A percentile compares a stretch with the other conserved stretches of the same genome.
Evolutionary conservation across 92 coral and sea anemone genomes (phyloP).

Genomic region (Isaurus tuberculatus): DNA sequence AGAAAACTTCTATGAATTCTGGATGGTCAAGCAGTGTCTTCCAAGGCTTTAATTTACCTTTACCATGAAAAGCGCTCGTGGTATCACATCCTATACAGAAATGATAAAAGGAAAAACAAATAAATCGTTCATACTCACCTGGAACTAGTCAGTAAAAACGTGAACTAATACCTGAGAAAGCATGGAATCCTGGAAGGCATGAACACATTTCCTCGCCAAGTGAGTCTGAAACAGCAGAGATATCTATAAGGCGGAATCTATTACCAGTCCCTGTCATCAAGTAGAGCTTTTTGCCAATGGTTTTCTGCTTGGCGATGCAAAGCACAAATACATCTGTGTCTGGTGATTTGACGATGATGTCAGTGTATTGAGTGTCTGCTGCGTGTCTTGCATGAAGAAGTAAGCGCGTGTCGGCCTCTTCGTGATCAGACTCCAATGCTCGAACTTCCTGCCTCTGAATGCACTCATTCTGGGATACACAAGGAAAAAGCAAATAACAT

Average conservation of each 20-base stretch:
- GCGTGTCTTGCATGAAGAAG: slow-evolving; percentile 41
- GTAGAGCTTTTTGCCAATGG: slow-evolving; percentile 41
- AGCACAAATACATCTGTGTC: slow-evolving; percentile 54
- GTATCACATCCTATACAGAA: slow-evolving; percentile 56
- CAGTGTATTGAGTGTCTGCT: slow-evolving; percentile 28
- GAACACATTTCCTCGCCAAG: slow-evolving; percentile 16
- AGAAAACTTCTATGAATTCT: slow-evolving; percentile 57
- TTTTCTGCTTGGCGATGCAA: slow-evolving; percentile 56
- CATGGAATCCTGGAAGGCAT: slow-evolving; percentile 61
- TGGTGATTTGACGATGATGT: slow-evolving; percentile 52
- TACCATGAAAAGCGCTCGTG: slow-evolving; percentile 58
- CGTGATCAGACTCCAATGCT: slow-evolving; percentile 52
- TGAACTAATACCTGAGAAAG: slow-evolving; percentile 51
- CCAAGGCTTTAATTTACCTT: slow-evolving; percentile 62
- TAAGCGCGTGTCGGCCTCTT: slow-evolving; percentile 54
- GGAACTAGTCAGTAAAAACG: slow-evolving; percentile 7
- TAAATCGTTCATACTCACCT: slow-evolving; percentile 9
- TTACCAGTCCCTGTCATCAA: slow-evolving; percentile 40
- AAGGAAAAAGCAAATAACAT: slow-evolving; percentile 36
- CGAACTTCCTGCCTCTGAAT: slow-evolving; percentile 56
- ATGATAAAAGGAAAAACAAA: neutral
- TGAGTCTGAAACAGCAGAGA: slow-evolving; percentile 30
- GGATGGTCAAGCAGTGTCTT: slow-evolving; percentile 54
- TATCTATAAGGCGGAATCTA: slow-evolving; percentile 41
- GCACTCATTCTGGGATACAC: slow-evolving; percentile 48